Percentiles rank a stretch among this genome's conserved stretches.
Evolutionary conservation across 1,140 invertebrate species (phyloP).

Genomic region (Aporrectodea caliginosa): DNA sequence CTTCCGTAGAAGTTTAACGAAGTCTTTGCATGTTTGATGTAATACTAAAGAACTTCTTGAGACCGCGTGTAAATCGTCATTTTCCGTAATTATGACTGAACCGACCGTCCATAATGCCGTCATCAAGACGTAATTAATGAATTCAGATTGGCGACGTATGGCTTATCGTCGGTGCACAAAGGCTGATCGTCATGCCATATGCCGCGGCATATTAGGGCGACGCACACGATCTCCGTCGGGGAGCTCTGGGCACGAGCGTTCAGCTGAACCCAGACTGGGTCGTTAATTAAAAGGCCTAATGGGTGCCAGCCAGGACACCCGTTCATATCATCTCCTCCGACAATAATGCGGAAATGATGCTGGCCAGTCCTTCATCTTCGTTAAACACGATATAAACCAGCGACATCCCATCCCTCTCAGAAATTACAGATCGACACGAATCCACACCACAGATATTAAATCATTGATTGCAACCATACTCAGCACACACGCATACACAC

Average conservation of each 20-base stretch:
- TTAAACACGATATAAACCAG: too few relatives aligned
- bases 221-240: background rate
- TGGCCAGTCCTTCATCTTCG: too few relatives aligned
- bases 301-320: background rate
- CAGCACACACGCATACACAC: background rate
- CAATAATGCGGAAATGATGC: too few relatives aligned
- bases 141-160: background rate
- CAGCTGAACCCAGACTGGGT: background rate
- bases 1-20: background rate
- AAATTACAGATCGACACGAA: background rate
- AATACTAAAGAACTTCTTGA: too few relatives aligned
- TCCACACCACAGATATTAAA: too few relatives aligned
- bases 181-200: background rate
- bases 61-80: too few relatives aligned
- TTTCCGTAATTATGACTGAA: background rate
- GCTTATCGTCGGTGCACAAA: background rate
- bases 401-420: background rate
- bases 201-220: background rate
- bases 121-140: background rate
- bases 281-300: background rate
- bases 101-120: background rate
- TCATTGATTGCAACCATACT: too few relatives aligned
- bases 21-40: too few relatives aligned
- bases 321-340: too few relatives aligned
- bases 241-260: background rate